Evolutionary conservation across 2,113 vertebrate species (phyloP).

Genomic region (Salvator merianae): DNA sequence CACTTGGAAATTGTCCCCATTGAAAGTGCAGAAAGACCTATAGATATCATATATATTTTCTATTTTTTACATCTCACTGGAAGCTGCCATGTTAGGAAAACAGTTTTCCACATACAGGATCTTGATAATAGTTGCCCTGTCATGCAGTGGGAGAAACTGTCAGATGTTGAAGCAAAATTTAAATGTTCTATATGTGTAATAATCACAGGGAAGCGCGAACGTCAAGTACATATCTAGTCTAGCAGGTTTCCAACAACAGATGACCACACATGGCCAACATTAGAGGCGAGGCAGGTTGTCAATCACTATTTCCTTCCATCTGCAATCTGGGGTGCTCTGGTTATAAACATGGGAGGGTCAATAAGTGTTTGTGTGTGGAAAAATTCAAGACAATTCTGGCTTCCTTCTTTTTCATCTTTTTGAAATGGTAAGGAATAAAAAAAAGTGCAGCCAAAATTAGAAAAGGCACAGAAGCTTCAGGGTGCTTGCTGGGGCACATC

Average conservation of each 20-base stretch:
- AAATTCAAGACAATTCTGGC: too few species aligned
- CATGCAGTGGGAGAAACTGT: background rate
- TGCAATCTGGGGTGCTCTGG: background rate
- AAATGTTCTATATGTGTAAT: too few species aligned
- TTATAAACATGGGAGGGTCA: background rate
- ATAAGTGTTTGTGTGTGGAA: background rate
- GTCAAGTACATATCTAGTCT: too few species aligned
- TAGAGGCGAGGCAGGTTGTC: background rate
- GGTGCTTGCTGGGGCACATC: background rate
- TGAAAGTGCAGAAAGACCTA: too few species aligned
- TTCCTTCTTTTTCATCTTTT: background rate
- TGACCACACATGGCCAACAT: background rate
- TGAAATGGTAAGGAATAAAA: background rate
- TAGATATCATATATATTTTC: too few species aligned
- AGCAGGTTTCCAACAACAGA: background rate
- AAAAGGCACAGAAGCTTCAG: background rate
- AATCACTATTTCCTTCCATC: background rate
- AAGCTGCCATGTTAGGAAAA: too few species aligned
- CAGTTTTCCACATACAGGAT: background rate
- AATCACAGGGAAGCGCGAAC: too few species aligned
- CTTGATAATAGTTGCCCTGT: background rate
- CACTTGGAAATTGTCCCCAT: too few species aligned
- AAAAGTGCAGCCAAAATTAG: background rate
- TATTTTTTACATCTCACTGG: too few species aligned
- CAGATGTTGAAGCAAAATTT: too few species aligned